Conservation (phyloP, 2,797 vertebrate species). For the Triplophysa yarkandensis region DNA sequence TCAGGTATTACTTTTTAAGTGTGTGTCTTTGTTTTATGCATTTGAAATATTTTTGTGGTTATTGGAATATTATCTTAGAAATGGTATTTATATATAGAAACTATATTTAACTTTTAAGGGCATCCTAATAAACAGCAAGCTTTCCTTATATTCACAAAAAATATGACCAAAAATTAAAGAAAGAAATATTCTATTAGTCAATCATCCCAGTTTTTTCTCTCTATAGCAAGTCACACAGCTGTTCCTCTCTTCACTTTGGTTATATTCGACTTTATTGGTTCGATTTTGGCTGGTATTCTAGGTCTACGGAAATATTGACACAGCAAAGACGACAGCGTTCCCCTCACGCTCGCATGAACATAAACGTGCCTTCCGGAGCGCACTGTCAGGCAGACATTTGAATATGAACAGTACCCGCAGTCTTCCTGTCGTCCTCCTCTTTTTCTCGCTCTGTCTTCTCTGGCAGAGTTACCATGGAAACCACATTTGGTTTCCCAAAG, state of each 20-base stretch:
- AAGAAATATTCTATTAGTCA: background rate
- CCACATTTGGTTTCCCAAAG: slow-evolving; percentile 60
- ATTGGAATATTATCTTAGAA: too few species aligned
- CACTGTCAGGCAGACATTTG: slow-evolving; percentile 54
- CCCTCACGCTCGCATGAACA: slow-evolving; percentile 39
- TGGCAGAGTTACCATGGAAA: slow-evolving; percentile 62
- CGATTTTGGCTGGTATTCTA: slow-evolving; percentile 27
- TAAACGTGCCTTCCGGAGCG: slow-evolving; percentile 36
- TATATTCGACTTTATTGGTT: slow-evolving; percentile 19
- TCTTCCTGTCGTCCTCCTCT: slow-evolving; percentile 45
- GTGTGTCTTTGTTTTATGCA: background rate
- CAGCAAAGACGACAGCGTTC: slow-evolving; percentile 34
- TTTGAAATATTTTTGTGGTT: too few species aligned
- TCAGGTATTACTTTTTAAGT: slow-evolving; percentile 78
- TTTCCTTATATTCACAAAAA: too few species aligned
- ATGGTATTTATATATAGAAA: too few species aligned
- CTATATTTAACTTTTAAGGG: too few species aligned
- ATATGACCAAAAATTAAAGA: background rate
- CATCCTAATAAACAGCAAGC: too few species aligned
- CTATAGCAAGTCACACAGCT: background rate
- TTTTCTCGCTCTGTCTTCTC: slow-evolving; percentile 50
- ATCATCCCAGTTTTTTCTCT: background rate
- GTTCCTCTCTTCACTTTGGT: slow-evolving; percentile 16
- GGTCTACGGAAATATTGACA: slow-evolving; percentile 46
- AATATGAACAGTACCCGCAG: slow-evolving; percentile 52